A percentile compares a stretch with the other conserved stretches of the same genome.
phyloP scores from a whole-genome alignment of 2,797 vertebrate species.

The Tokudaia muenninki region DNA sequence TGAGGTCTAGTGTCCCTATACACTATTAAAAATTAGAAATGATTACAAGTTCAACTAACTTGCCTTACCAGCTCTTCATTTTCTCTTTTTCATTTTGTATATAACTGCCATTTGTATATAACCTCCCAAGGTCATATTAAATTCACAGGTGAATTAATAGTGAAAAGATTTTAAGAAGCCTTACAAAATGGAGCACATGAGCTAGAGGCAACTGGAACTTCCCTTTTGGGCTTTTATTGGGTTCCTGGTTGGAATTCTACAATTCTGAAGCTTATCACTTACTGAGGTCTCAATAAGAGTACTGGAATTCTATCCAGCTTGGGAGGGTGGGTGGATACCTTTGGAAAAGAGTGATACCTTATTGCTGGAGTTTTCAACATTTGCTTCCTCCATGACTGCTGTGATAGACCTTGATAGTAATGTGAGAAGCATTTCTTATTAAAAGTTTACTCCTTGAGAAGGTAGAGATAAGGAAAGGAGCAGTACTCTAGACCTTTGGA shows the following conservation, averaged over 20 bases:
- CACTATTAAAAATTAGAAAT: background rate
- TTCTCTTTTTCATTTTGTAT: background rate
- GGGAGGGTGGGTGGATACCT: background rate
- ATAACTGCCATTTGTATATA: background rate
- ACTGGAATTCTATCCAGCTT: background rate
- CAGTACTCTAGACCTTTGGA: background rate
- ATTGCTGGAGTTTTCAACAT: background rate
- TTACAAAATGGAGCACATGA: background rate
- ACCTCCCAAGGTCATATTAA: background rate
- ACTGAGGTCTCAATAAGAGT: background rate
- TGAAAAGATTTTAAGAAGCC: background rate
- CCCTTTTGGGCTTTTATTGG: background rate
- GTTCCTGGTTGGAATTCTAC: background rate
- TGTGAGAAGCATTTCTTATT: background rate
- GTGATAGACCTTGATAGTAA: slow-evolving; percentile 13
- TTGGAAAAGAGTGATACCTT: background rate
- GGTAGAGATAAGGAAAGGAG: background rate
- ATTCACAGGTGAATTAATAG: background rate
- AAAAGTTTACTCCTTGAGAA: background rate
- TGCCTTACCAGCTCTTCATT: background rate
- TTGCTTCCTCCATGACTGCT: background rate
- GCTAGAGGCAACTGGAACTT: background rate
- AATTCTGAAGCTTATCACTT: background rate
- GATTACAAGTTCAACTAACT: background rate
- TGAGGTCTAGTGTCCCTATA: background rate